Evolutionary conservation across 2,797 vertebrate species (phyloP).

Genomic region (Semotilus atromaculatus): DNA sequence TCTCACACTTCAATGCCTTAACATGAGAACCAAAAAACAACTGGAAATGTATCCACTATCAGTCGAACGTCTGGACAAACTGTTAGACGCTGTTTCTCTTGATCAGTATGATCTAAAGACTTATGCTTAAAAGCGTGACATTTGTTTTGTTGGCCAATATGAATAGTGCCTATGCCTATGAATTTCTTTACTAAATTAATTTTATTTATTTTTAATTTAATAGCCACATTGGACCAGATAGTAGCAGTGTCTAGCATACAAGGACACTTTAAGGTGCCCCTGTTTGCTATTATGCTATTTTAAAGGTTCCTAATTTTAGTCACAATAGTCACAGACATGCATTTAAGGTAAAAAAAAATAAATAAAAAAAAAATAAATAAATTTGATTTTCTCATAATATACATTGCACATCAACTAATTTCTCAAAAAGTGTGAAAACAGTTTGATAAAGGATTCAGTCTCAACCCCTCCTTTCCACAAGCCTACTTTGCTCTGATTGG

Average conservation of each 20-base stretch:
- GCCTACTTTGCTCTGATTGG: background rate
- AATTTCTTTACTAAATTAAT: background rate
- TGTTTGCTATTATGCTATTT: background rate
- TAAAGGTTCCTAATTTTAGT: background rate
- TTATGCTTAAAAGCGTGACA: background rate
- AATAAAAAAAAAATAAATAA: background rate
- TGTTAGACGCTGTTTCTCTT: background rate
- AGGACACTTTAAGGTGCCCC: background rate
- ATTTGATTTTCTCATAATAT: background rate
- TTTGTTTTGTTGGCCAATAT: background rate
- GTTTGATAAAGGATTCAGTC: too few relatives aligned
- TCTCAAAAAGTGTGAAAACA: background rate
- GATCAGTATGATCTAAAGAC: background rate
- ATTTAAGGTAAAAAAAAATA: background rate
- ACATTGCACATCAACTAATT: background rate
- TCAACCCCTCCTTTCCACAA: background rate
- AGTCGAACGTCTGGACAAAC: background rate
- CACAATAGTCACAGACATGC: too few relatives aligned
- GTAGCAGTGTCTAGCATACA: background rate
- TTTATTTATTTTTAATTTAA: background rate
- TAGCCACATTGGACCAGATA: background rate
- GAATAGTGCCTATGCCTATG: background rate
- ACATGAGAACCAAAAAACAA: background rate
- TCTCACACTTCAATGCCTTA: conserved; percentile 12
- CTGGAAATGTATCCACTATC: background rate